A percentile compares a stretch with the other conserved stretches of the same genome.
Conservation (phyloP, 2,797 vertebrate species). For the Chaenodraco wilsoni region DNA sequence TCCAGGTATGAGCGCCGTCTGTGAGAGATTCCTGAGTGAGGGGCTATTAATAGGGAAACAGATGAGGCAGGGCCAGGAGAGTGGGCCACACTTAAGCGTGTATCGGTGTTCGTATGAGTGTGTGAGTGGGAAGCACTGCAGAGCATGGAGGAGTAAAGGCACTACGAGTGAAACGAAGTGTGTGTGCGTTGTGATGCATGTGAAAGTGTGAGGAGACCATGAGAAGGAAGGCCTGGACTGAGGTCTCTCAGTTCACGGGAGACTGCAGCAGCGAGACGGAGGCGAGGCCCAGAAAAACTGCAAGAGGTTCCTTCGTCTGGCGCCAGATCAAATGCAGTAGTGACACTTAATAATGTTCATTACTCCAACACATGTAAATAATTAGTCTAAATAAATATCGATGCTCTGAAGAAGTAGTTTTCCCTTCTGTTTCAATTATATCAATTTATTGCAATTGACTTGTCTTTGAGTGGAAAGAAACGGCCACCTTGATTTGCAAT, state of each 20-base stretch:
- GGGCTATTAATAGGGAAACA: slow-evolving; percentile 76
- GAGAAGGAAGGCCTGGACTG: slow-evolving; percentile 43
- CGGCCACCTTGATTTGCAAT: slow-evolving; percentile 11
- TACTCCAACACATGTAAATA: slow-evolving; percentile 16
- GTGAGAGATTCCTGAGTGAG: slow-evolving; percentile 70
- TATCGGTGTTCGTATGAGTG: slow-evolving; percentile 43
- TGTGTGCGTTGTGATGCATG: not conserved
- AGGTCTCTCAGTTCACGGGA: slow-evolving; percentile 49
- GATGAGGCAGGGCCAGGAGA: slow-evolving; percentile 65
- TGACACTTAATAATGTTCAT: slow-evolving; percentile 30
- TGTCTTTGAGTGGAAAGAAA: not conserved
- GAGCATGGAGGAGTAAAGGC: slow-evolving; percentile 16
- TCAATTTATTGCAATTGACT: not conserved
- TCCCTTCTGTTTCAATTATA: not conserved
- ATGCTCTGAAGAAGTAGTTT: slow-evolving; percentile 7
- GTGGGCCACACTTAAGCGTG: slow-evolving; percentile 56
- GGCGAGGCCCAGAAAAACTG: slow-evolving; percentile 44
- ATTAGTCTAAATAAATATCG: slow-evolving; percentile 14
- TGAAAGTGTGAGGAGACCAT: slow-evolving; percentile 17
- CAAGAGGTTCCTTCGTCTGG: slow-evolving; percentile 55
- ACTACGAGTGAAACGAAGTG: slow-evolving; percentile 8
- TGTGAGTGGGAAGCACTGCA: slow-evolving; percentile 26
- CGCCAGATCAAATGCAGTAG: slow-evolving; percentile 48
- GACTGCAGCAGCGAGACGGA: slow-evolving; percentile 34
- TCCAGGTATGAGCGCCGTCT: slow-evolving; percentile 54